phyloP scores from a whole-genome alignment of 2,888 invertebrate species.

The Didymodactylos carnosus region DNA sequence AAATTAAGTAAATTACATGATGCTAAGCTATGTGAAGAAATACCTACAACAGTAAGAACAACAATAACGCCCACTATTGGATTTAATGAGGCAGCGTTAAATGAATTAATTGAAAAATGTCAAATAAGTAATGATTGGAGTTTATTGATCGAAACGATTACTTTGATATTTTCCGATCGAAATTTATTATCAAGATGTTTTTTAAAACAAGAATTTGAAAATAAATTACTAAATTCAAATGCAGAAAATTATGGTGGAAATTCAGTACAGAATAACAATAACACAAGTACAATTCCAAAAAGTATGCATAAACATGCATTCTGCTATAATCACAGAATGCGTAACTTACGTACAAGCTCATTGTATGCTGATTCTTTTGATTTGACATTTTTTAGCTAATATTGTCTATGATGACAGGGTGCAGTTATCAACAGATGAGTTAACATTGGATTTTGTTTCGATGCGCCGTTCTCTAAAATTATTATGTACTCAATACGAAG shows the following conservation, averaged over 20 bases:
- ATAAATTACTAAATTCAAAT: neutral
- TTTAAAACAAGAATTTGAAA: neutral
- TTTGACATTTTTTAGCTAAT: neutral
- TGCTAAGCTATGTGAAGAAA: no score
- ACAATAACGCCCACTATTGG: no score
- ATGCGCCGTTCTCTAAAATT: neutral
- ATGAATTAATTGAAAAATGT: no score
- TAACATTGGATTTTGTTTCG: neutral
- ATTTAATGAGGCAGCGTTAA: no score
- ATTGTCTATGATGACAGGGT: neutral
- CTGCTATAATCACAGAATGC: no score
- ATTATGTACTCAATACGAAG: neutral
- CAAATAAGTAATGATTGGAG: neutral
- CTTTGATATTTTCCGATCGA: neutral
- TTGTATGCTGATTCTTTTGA: neutral
- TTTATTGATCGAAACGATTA: neutral
- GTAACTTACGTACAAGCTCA: neutral
- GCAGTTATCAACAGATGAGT: neutral
- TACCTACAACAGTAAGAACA: no score
- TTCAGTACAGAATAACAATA: neutral
- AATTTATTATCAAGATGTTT: neutral
- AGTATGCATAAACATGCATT: neutral
- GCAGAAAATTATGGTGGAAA: no score
- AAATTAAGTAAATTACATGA: neutral
- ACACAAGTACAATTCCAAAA: neutral